Evolutionary conservation across 92 coral and sea anemone genomes (phyloP), one percentile per base, ranked within the genome.

Genomic region (Palythoa grandiflora): DNA sequence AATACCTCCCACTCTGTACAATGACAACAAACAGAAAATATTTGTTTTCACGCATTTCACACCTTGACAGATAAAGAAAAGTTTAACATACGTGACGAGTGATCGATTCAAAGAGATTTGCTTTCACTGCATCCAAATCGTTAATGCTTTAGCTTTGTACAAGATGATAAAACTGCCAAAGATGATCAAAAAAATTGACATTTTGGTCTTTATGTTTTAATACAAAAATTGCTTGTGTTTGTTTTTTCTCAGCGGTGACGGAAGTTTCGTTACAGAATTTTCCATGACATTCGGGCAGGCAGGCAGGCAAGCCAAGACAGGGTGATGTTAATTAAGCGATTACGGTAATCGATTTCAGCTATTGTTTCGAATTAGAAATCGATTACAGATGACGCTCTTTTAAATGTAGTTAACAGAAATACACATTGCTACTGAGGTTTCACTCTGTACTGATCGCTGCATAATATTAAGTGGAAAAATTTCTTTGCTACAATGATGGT

Each of bases 341-440:
- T 60, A 84, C 79, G 38, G 77, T 89, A 91, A 91, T 91, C 90
- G 92, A 88, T 72, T 91, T 21, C 77, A 84, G 71, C 94, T 86
- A 87, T 84, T 51, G 88, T 79, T 83, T 88, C 92, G 79, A 88
- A 91, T 91, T 91, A 91, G 89, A 91, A 91, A 91, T 88, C 94
- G 83, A 91, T 91, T 85, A 91, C 86, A 81, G 86, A 77, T 54
- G 68, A 81, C 60, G 74, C 75, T 81, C 57, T 66, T 81, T 81
- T 81, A 81, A 81, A 81, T 60, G 86, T 81, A 81, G 86, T 81
- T 81, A 80, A 66, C 85, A 17, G 53, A 65, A 81, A 66, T n/a
- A 37, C 28, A 65, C 66, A 12, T 37, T 7, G 10, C 9, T 55
- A 3, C 70, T 63, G 35, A 5, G 20, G 35, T 63, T 21, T 2